phyloP scores from a whole-genome alignment of 2,888 invertebrate species.

The Tetranychus truncatus region DNA sequence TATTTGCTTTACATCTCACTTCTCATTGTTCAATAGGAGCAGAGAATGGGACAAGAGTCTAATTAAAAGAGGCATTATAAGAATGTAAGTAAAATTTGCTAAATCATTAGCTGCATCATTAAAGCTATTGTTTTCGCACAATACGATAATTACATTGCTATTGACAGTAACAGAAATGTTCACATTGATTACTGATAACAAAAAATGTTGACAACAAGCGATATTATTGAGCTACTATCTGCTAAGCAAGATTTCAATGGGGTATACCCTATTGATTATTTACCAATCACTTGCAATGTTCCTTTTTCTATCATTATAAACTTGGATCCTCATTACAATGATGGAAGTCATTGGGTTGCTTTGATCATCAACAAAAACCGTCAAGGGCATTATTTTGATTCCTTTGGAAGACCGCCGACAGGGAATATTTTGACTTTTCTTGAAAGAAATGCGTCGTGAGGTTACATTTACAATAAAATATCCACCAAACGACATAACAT shows the following conservation, averaged over 20 bases:
- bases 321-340: not conserved
- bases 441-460: not conserved
- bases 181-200: not conserved
- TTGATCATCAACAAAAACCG: not conserved
- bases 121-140: not conserved
- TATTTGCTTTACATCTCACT: not conserved
- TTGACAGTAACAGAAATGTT: not conserved
- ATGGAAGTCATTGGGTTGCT: slow-evolving; percentile 8
- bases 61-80: not conserved
- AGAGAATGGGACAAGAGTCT: not conserved
- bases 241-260: not conserved
- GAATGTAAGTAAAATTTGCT: not conserved
- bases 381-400: not conserved
- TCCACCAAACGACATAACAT: no score
- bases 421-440: not conserved
- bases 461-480: not conserved
- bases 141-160: not conserved
- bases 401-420: not conserved
- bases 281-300: not conserved
- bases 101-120: not conserved
- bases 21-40: not conserved
- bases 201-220: not conserved
- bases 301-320: not conserved
- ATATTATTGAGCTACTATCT: not conserved
- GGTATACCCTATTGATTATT: not conserved